A percentile compares a stretch with the other conserved stretches of the same genome.
Evolutionary conservation across 2,888 invertebrate species (phyloP).

Genomic region (Carterocephalus palaemon): DNA sequence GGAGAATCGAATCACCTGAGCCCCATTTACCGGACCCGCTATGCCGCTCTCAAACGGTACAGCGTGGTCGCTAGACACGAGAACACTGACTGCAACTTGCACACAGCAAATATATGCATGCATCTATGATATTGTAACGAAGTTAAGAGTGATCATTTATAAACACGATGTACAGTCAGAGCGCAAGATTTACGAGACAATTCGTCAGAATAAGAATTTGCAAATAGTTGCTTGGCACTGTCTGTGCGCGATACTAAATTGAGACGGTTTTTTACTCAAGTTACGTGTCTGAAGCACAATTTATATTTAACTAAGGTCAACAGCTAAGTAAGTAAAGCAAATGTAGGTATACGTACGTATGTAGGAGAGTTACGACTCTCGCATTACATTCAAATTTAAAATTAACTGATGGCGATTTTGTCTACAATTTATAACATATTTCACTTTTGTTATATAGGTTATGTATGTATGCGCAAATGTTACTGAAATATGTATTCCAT

Average conservation of each 20-base stretch:
- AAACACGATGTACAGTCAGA: conserved; percentile 59
- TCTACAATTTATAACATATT: too few relatives aligned
- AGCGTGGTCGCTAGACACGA: conserved; percentile 44
- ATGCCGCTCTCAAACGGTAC: conserved; percentile 43
- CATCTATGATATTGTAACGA: conserved; percentile 46
- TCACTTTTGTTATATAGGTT: too few relatives aligned
- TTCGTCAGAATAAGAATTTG: background rate
- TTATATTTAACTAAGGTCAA: background rate
- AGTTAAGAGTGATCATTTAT: conserved; percentile 60
- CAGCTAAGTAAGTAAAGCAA: too few relatives aligned
- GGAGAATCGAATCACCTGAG: conserved; percentile 44
- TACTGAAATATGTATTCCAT: too few relatives aligned
- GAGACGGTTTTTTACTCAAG: background rate
- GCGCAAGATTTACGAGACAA: conserved; percentile 4
- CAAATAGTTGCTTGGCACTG: background rate
- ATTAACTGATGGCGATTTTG: too few relatives aligned
- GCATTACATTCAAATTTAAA: too few relatives aligned
- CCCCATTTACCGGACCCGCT: conserved; percentile 28
- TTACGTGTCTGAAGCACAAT: background rate
- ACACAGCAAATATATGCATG: conserved; percentile 29
- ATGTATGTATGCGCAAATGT: too few relatives aligned
- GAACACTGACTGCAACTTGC: conserved; percentile 44
- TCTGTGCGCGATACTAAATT: background rate
- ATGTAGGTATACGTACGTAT: too few relatives aligned
- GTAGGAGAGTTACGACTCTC: too few relatives aligned